These are phyloP conservation scores for Temnothorax longispinosus DNA, from an alignment of 1,140 invertebrate species.

Conservation along the genomic window DNA sequence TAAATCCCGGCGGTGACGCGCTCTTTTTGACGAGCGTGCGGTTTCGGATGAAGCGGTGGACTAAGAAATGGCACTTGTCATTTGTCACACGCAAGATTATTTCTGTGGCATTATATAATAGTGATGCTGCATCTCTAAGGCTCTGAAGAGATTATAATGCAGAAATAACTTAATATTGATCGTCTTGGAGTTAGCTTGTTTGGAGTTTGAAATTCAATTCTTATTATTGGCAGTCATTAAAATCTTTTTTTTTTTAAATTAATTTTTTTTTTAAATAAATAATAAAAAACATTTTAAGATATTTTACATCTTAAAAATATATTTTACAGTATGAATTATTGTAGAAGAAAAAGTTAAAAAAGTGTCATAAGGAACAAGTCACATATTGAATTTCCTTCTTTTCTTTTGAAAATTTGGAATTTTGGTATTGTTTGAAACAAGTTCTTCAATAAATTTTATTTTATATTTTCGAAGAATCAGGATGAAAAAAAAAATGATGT, in stretches of 20 bases:
- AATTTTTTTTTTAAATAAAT: neutral
- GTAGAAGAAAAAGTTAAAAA: neutral
- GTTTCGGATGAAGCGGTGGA: neutral
- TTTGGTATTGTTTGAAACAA: neutral
- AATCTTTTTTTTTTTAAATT: neutral
- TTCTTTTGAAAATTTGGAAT: neutral
- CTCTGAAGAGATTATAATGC: neutral
- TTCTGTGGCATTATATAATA: neutral
- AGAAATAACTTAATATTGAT: neutral
- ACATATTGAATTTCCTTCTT: neutral
- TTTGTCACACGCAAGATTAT: conserved; percentile 1
- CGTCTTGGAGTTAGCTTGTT: neutral
- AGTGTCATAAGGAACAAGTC: neutral
- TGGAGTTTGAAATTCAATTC: neutral
- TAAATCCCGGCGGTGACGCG: neutral
- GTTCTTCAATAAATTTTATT: neutral
- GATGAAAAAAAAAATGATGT: neutral
- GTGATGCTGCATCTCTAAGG: neutral
- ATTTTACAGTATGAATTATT: neutral
- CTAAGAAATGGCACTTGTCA: neutral
- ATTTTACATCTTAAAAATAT: neutral
- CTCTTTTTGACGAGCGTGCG: neutral
- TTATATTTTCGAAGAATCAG: neutral
- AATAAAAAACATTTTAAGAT: neutral
- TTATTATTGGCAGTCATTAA: neutral